Evolutionary conservation across 2,797 vertebrate genomes (phyloP), one percentile per base, ranked within the genome.

Genomic region (Miichthys miiuy): DNA sequence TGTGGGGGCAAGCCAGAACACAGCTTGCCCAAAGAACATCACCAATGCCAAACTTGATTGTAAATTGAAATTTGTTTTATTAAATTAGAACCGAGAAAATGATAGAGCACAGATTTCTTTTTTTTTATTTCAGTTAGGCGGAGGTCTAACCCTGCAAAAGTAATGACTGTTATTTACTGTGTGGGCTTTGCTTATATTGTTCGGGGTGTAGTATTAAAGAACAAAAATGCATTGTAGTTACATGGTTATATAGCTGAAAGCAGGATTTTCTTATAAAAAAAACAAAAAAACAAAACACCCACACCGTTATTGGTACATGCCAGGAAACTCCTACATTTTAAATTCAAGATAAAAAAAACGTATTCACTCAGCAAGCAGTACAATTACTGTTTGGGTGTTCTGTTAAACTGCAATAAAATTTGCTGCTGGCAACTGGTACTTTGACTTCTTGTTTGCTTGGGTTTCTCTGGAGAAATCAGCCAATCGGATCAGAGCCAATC

Each of bases 51-150:
- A 65, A 68, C 52, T 50, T 73, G 65, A 72, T 62, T 68, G 38
- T 80, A 55, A 51, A 75, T 57, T 72, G 18, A 75, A 75, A 83
- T 67, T 75, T 68, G 27, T 54, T 34, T 78, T 23, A 54, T 79
- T 71, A 73, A 67, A 82, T 81, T 66, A 60, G 17, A 63, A 46
- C 13, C 10, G 18, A 50, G 41, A 20, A 68, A 78, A 73, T 57
- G 0, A 51, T n/a, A 23, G 20, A 75, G 54, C 20, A 48, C 23
- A 72, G 12, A 71, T 60, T 3, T 20, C 10, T 10, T 54, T 72
- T 74, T 67, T 74, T 67, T 54, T n/a, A 57, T 75, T 64, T 60
- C 34, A 58, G 23, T 55, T 48, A 2, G n/a, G 46, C 41, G 55
- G 34, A 78, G 65, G 20, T 66, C 38, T 20, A 67, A 72, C 18